phyloP scores from a whole-genome alignment of 2,113 vertebrate genomes.

The Centropus bengalensis region DNA sequence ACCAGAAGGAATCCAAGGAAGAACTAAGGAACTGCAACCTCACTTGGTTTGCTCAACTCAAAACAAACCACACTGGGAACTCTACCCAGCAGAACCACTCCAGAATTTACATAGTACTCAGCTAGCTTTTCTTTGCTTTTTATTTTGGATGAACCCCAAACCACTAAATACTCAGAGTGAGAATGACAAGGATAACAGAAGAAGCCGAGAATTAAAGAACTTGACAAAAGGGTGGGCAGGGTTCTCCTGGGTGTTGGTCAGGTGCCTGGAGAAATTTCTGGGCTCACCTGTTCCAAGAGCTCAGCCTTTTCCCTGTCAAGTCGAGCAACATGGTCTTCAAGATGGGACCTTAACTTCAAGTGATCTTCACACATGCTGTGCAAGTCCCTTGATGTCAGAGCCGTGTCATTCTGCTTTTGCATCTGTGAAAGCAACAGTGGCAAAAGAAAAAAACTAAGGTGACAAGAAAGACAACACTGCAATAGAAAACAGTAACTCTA shows the following conservation, averaged over 20 bases:
- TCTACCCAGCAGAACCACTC: neutral
- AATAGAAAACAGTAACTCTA: neutral
- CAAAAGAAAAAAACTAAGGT: neutral
- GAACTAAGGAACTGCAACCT: neutral
- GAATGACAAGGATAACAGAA: neutral
- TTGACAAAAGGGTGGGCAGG: accelerated
- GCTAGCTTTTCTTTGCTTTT: neutral
- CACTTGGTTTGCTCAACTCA: neutral
- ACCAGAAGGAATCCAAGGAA: neutral
- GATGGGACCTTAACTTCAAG: conserved; percentile 80
- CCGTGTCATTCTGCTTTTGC: conserved; percentile 81
- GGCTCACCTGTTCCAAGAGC: conserved; percentile 38
- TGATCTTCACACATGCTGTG: conserved; percentile 86
- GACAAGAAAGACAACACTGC: neutral
- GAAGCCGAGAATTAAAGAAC: neutral
- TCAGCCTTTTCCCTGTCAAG: conserved; percentile 48
- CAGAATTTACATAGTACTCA: neutral
- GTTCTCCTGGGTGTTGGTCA: neutral
- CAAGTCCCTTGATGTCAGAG: conserved; percentile 80
- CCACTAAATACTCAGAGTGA: neutral
- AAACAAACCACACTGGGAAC: neutral
- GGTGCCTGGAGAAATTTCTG: neutral
- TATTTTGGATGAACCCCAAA: neutral
- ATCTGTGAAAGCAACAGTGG: conserved; percentile 62
- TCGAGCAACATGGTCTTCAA: conserved; percentile 82